phyloP scores from a whole-genome alignment of 2,888 invertebrate species.

The Aphrophora alni region DNA sequence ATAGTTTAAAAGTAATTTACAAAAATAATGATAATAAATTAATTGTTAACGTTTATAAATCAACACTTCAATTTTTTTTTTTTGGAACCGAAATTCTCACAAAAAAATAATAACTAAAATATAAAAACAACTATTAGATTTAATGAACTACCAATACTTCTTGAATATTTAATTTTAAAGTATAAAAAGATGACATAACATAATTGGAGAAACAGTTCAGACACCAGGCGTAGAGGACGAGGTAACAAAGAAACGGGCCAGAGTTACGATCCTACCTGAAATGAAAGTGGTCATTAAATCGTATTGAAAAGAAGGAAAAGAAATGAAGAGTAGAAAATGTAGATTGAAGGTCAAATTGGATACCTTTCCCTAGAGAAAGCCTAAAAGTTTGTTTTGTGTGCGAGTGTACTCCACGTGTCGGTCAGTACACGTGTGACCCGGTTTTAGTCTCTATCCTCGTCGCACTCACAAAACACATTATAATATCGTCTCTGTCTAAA shows the following conservation, averaged over 20 bases:
- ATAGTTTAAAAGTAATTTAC: too few species aligned
- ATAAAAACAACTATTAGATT: too few species aligned
- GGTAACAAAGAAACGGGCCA: neutral
- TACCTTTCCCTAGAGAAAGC: neutral
- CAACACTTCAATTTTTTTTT: too few species aligned
- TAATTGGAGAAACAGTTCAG: neutral
- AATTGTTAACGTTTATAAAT: too few species aligned
- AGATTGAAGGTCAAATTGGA: neutral
- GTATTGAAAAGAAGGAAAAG: neutral
- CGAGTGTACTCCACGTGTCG: neutral
- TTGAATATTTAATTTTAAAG: too few species aligned
- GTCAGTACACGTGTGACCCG: constrained; percentile 35
- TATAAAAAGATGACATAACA: neutral
- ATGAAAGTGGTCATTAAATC: neutral
- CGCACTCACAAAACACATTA: neutral
- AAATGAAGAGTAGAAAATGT: constrained; percentile 9
- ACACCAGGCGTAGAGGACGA: neutral
- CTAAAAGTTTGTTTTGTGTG: neutral
- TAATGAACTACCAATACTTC: too few species aligned
- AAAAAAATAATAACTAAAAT: too few species aligned
- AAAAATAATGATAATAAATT: too few species aligned
- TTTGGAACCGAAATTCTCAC: too few species aligned
- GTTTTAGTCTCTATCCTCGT: constrained; percentile 7
- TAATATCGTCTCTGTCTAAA: neutral
- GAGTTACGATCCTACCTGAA: neutral